Evolutionary conservation across 2,888 invertebrate species (phyloP).

Genomic region (Ophion ellenae): DNA sequence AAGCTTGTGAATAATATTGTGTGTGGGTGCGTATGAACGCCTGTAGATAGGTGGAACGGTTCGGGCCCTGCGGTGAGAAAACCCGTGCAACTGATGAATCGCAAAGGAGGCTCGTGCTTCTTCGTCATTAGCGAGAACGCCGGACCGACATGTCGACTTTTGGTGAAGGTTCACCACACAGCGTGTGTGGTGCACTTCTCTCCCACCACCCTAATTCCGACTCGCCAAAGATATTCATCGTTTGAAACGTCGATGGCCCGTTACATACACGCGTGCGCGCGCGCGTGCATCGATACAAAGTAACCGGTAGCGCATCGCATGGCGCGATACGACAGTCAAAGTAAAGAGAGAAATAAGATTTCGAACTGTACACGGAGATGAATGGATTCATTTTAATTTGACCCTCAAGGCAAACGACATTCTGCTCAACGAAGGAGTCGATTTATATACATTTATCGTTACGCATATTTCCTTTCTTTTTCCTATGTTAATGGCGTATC

Average conservation of each 20-base stretch:
- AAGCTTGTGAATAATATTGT: background rate
- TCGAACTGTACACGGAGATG: slow-evolving; percentile 6
- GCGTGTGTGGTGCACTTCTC: background rate
- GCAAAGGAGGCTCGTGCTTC: slow-evolving; percentile 44
- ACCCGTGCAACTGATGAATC: slow-evolving; percentile 3
- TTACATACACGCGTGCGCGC: background rate
- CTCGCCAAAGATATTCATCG: slow-evolving; percentile 1
- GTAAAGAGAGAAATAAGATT: slow-evolving; percentile 1
- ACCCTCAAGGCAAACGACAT: slow-evolving; percentile 4
- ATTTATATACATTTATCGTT: background rate
- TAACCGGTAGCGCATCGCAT: slow-evolving; percentile 1
- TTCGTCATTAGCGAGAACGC: slow-evolving; percentile 52
- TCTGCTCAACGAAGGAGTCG: background rate
- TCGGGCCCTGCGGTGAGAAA: background rate
- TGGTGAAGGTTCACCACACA: slow-evolving; percentile 11
- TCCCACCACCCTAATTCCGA: background rate
- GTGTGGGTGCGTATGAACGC: background rate
- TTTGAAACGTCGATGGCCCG: background rate
- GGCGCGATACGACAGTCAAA: background rate
- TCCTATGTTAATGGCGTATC: background rate
- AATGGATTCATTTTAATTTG: slow-evolving; percentile 33
- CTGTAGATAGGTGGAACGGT: background rate
- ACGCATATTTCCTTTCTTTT: background rate
- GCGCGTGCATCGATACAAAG: slow-evolving; percentile 38
- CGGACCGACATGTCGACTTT: slow-evolving; percentile 11